Base-by-base conservation (phyloP, 2,888 invertebrate species). In the Amaurobius ferox region DNA sequence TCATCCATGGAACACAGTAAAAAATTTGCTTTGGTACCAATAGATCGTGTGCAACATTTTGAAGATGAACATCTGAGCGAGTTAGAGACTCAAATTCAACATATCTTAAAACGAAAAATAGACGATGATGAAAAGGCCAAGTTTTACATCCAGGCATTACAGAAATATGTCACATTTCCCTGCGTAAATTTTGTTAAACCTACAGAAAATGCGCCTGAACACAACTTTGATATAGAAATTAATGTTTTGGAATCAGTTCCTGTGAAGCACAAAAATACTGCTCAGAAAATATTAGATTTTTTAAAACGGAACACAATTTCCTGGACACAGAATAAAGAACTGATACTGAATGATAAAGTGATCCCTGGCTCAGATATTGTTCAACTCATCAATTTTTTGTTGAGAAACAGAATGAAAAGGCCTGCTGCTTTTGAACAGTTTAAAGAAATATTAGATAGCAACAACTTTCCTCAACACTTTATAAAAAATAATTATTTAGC, bases 1-100 rank as follows among this genome's bases (percentile, higher is more conserved):
- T 71, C 1, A 39, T 72, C n/a, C 16, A 64, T 77, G 67, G 67
- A 77, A 26, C 19, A 32, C 32, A 67, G 48, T 26, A 67, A 55
- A n/a, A 55, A 16, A 16, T 55, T 16, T 55, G 7, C 6, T 7
- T 35, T 35, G 35, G 11, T 35, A 7, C 35, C 35, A 35, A 7
- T 35, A 5, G n/a, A n/a, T n/a, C n/a, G n/a, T n/a, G n/a, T n/a
- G n/a, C n/a, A n/a, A n/a, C n/a, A n/a, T n/a, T n/a, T n/a, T n/a
- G n/a, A n/a, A n/a, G n/a, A n/a, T n/a, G n/a, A n/a, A n/a, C n/a
- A n/a, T n/a, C n/a, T n/a, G 35, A 35, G 5, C 35, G 11, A 11
- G 35, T 7, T 35, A 5, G 11, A 11, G 5, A 35, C 35, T 5
- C 35, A 35, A 11, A 35, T 35, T 35, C 35, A 35, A 35, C 35